Evolutionary conservation across 2,797 vertebrate genomes (phyloP), one percentile per base, ranked within the genome.

Genomic region (Australoheros facetus): DNA sequence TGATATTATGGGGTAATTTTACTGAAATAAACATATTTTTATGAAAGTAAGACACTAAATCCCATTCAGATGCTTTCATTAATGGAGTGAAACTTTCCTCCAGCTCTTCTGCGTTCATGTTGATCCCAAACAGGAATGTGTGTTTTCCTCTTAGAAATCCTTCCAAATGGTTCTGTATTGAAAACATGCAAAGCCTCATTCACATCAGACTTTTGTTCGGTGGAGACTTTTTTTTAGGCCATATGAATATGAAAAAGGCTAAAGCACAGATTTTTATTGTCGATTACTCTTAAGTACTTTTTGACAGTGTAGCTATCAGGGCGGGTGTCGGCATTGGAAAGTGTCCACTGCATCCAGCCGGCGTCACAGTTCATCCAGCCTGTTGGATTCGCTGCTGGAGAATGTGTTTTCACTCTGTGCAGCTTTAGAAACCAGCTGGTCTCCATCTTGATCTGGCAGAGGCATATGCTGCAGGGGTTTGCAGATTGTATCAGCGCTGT

Each of bases 341-440:
- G 5, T 0, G 23, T 54, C 59, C 45, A 11, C 5, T 45, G 4
- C 10, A 4, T 76, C 54, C 55, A 53, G 23, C 21, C 57, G n/a
- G 57, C 23, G 4, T 16, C 14, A 48, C 14, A 48, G 13, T 48
- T 12, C 54, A 28, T 26, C 7, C 32, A 77, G 69, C 56, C 34
- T 17, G 34, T 23, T 79, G 42, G 59, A 71, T 72, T n/a, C n/a
- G 11, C 58, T n/a, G 55, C 48, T 72, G 51, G 75, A 62, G 55
- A 1, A 69, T 64, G 70, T 74, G 80, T 78, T 83, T 74, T 66
- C 62, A 42, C 57, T 79, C 9, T 23, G 11, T 69, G 71, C 79
- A 73, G 81, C 64, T 66, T 70, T 30, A 32, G 37, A 57, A 83
- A 79, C 75, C 90, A 91, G 76, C 71, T 87, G 87, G 74, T 83